Evolutionary conservation across 2,113 vertebrate genomes (phyloP), one percentile per base, ranked within the genome.

Genomic region (Callospermophilus lateralis): DNA sequence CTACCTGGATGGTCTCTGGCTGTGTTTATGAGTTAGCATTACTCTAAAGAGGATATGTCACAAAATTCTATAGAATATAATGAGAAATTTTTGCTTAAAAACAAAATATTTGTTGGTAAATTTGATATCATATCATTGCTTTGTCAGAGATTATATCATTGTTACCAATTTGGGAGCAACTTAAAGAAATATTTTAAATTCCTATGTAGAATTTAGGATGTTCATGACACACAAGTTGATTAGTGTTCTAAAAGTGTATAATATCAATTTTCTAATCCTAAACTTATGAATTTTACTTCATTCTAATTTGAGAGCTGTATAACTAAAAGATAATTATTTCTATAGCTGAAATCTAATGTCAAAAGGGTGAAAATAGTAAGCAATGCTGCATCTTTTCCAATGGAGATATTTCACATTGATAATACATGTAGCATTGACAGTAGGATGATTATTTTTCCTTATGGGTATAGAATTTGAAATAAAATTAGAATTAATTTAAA

Each of bases 391-490:
- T 93, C 4, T 93, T 72, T 88, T 30, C 72, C 3, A 13, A 4
- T 17, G 42, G 16, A 85, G 30, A 42, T 81, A n/a, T 17, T 84
- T 96, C 53, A 37, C 61, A 53, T 58, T 76, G 30, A 37, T 65
- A 17, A 17, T 77, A 81, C 39, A 97, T 2, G 16, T 79, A 91
- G 28, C 6, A 70, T 58, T 77, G 72, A 16, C 30, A 28, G 1
- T 96, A 68, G 55, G 93, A 89, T 2, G 2, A 61, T 92, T 67
- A 45, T 48, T 55, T 90, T 17, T 16, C 32, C 42, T 95, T 77
- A 4, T 85, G 63, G 96, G 84, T 90, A 48, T 1, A 94, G 87
- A 96, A 90, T 89, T 22, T 97, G 65, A 95, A 94, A 93, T 92
- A 32, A 97, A 97, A 92, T 76, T 30, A 79, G 0, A 24, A 84